Evolutionary conservation across 2,888 invertebrate species (phyloP).

Genomic region (Cheilosia vernalis): DNA sequence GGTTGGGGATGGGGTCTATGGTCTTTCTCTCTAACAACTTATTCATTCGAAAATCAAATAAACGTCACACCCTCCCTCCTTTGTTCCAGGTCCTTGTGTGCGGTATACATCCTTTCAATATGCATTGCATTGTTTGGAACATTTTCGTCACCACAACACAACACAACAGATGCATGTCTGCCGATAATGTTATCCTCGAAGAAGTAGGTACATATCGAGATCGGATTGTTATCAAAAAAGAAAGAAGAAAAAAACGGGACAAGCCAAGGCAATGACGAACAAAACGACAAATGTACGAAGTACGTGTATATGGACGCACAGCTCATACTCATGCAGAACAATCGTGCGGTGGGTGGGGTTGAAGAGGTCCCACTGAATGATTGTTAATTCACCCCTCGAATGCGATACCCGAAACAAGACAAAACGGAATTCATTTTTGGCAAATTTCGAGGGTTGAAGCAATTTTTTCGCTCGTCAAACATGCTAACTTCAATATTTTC

Average conservation of each 20-base stretch:
- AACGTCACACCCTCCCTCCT: constrained; percentile 65
- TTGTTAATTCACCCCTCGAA: constrained; percentile 72
- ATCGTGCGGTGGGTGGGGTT: constrained; percentile 44
- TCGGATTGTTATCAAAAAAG: constrained; percentile 54
- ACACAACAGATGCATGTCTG: constrained; percentile 73
- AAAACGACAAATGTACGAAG: constrained; percentile 25
- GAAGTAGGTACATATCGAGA: constrained; percentile 17
- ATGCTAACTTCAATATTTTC: constrained; percentile 51
- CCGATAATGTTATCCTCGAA: constrained; percentile 54
- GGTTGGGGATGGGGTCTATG: neutral
- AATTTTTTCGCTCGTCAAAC: constrained; percentile 37
- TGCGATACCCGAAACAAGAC: constrained; percentile 27
- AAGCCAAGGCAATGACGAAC: constrained; percentile 9
- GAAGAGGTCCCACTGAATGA: constrained; percentile 45
- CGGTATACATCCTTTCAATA: constrained; percentile 36
- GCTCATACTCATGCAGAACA: neutral
- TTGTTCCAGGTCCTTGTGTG: constrained; percentile 48
- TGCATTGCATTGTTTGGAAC: constrained; percentile 32
- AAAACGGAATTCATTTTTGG: constrained; percentile 40
- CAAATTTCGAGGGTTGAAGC: constrained; percentile 64
- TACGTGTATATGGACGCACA: constrained; percentile 50
- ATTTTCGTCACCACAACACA: constrained; percentile 70
- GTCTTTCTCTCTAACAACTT: constrained; percentile 36
- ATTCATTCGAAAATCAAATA: constrained; percentile 74
- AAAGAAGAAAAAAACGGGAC: constrained; percentile 10